phyloP scores from a whole-genome alignment of 2,888 invertebrate genomes.

The Shargacucullia verbasci region DNA sequence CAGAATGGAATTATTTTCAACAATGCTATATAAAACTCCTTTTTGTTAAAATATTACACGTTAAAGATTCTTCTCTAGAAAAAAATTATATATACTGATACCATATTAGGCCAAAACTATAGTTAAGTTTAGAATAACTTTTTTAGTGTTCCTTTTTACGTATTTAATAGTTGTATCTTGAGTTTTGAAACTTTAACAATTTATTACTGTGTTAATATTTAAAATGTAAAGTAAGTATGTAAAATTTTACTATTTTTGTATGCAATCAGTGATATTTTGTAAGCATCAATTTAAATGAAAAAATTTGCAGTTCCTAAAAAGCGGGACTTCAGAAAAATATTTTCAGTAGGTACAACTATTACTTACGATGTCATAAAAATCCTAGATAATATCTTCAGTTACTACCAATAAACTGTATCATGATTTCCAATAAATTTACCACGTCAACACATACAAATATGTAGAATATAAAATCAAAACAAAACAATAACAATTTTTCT shows the following conservation, averaged over 20 bases:
- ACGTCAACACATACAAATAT: not conserved
- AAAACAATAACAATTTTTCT: slow-evolving; percentile 30
- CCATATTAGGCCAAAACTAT: not conserved
- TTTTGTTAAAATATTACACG: too few species aligned
- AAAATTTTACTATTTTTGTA: not conserved
- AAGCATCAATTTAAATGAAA: not conserved
- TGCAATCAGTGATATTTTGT: not conserved
- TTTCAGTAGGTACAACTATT: not conserved
- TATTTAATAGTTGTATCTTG: too few species aligned
- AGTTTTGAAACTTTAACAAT: too few species aligned
- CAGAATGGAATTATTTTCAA: slow-evolving; percentile 7
- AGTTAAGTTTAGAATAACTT: too few species aligned
- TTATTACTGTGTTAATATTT: too few species aligned
- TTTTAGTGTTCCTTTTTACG: too few species aligned
- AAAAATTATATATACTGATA: not conserved
- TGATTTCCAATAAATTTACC: not conserved
- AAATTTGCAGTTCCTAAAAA: not conserved
- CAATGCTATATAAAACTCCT: too few species aligned
- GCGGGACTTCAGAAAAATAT: not conserved
- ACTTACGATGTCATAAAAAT: not conserved
- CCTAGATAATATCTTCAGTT: not conserved
- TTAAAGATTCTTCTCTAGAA: too few species aligned
- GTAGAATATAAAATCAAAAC: slow-evolving; percentile 31
- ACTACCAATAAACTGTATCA: not conserved
- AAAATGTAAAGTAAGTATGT: too few species aligned